Conservation (phyloP, 2,113 vertebrate species). For the Falco punctatus region DNA sequence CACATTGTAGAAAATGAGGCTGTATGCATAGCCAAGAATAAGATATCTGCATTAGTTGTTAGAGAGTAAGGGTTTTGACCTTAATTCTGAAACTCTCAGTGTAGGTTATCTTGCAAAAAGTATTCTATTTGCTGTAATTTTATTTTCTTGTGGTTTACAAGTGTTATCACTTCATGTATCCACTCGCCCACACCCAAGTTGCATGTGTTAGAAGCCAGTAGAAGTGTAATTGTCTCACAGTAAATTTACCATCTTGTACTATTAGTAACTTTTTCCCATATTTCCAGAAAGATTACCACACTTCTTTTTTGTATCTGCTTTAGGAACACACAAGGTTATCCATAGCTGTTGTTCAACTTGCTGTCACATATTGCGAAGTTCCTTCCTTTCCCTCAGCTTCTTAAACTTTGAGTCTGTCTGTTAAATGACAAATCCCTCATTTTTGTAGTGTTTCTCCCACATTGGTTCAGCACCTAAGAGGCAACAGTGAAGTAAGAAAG, state of each 20-base stretch:
- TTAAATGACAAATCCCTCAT: slow-evolving; percentile 8
- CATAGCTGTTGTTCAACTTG: background rate
- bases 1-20: background rate
- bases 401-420: background rate
- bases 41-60: background rate
- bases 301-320: background rate
- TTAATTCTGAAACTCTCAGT: background rate
- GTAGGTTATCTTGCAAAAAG: background rate
- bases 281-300: background rate
- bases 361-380: background rate
- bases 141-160: background rate
- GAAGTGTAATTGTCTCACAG: background rate
- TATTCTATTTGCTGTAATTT: background rate
- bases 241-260: background rate
- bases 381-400: background rate
- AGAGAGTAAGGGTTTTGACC: background rate
- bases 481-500: background rate
- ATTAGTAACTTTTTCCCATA: background rate
- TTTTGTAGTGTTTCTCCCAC: background rate
- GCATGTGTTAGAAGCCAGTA: background rate
- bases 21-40: background rate
- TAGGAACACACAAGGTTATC: background rate
- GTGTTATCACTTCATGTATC: background rate
- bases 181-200: rapidly evolving
- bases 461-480: slow-evolving; percentile 18